A percentile compares a stretch with the other conserved stretches of the same genome.
Evolutionary conservation across 1,140 invertebrate species (phyloP).

Genomic region (Hycleus phaleratus): DNA sequence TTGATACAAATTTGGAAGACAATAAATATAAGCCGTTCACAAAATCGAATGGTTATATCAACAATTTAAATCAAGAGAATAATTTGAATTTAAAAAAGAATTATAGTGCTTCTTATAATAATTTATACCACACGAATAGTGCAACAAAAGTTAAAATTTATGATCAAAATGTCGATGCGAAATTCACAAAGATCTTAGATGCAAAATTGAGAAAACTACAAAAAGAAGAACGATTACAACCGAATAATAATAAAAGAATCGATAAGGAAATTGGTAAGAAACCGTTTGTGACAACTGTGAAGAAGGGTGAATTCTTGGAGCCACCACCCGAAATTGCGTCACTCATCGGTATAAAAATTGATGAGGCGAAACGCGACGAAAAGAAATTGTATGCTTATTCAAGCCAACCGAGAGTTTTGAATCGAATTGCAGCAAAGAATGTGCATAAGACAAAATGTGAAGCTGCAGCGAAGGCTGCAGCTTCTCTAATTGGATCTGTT

Average conservation of each 20-base stretch:
- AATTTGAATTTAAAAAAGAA: conserved; percentile 30
- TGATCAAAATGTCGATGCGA: conserved; percentile 34
- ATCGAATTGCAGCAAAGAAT: conserved; percentile 20
- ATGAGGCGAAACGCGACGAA: conserved; percentile 25
- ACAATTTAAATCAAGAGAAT: conserved; percentile 17
- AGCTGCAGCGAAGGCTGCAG: conserved; percentile 35
- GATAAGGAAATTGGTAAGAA: conserved; percentile 29
- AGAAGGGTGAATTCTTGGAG: conserved; percentile 65
- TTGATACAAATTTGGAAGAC: conserved; percentile 32
- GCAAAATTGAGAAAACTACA: conserved; percentile 55
- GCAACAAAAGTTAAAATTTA: conserved; percentile 32
- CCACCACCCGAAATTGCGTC: conserved; percentile 64
- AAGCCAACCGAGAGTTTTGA: conserved; percentile 49
- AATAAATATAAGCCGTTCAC: conserved; percentile 35
- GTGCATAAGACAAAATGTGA: conserved; percentile 30
- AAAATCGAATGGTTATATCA: conserved; percentile 34
- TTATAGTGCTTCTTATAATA: conserved; percentile 42
- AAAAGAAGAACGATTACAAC: conserved; percentile 44
- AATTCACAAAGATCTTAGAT: conserved; percentile 56
- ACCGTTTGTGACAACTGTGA: conserved; percentile 71
- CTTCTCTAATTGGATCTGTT: conserved; percentile 23
- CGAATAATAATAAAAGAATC: conserved; percentile 41
- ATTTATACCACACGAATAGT: conserved; percentile 33
- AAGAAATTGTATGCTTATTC: conserved; percentile 51
- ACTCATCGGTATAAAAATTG: conserved; percentile 50